These are phyloP conservation scores for Odontophorus gujanensis DNA, from an alignment of 2,113 vertebrate genomes.

Conservation along the genomic window DNA sequence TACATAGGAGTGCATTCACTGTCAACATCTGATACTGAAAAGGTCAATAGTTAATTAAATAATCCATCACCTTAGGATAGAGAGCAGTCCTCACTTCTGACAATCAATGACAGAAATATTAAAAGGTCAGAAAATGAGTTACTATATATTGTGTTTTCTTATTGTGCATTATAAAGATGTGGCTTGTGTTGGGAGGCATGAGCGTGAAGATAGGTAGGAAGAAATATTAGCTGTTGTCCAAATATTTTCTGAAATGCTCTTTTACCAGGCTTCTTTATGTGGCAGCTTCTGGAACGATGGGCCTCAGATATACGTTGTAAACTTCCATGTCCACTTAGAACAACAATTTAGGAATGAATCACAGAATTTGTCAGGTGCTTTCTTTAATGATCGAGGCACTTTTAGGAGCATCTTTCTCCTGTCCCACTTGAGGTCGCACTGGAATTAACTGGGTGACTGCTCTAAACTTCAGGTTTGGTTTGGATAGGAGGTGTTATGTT, in stretches of 20 bases:
- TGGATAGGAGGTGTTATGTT: not conserved
- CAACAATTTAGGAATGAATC: not conserved
- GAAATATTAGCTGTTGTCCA: conserved; percentile 38
- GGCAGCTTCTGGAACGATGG: not conserved
- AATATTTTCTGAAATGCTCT: conserved; percentile 48
- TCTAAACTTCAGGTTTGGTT: not conserved
- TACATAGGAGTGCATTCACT: conserved; percentile 90
- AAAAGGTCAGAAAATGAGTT: conserved; percentile 97
- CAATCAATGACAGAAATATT: conserved; percentile 96
- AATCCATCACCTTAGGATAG: conserved; percentile 99
- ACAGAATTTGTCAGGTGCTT: not conserved
- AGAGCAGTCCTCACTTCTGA: conserved; percentile 87
- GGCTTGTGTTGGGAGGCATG: conserved; percentile 31
- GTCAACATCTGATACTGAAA: conserved; percentile 94
- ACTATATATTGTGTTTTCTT: conserved; percentile 81
- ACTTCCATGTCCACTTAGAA: not conserved
- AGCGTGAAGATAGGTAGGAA: conserved; percentile 39
- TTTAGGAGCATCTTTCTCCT: not conserved
- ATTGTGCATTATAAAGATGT: conserved; percentile 77
- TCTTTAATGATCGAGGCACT: not conserved
- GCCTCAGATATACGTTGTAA: not conserved
- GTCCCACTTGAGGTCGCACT: not conserved
- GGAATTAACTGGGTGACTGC: not conserved
- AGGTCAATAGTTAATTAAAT: conserved; percentile 99
- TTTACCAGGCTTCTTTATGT: not conserved